Percentiles rank a stretch among this genome's conserved stretches.
These are phyloP conservation scores for Scrobipalpa costella DNA, from an alignment of 2,888 invertebrate species.

Conservation along the genomic window DNA sequence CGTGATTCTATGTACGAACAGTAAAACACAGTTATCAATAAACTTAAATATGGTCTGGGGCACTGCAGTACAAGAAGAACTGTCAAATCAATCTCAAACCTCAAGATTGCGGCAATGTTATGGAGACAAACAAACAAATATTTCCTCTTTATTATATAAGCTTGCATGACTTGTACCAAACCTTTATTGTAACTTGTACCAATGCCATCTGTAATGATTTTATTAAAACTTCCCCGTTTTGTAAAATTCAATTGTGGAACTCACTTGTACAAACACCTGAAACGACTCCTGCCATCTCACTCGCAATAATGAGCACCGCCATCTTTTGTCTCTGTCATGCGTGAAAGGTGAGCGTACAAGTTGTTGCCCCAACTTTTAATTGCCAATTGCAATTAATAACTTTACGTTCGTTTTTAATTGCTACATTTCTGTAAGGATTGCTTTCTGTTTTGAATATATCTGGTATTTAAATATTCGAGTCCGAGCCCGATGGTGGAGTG, in stretches of 20 bases:
- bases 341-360: neutral
- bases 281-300: neutral
- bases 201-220: neutral
- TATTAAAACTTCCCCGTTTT: neutral
- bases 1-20: too few relatives aligned
- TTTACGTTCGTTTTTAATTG: neutral
- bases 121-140: too few relatives aligned
- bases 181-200: neutral
- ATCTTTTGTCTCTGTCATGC: neutral
- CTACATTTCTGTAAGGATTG: neutral
- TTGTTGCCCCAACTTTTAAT: constrained; percentile 7
- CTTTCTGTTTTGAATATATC: neutral
- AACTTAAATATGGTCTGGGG: too few relatives aligned
- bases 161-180: too few relatives aligned
- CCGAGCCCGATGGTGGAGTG: too few relatives aligned
- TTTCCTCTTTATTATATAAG: too few relatives aligned
- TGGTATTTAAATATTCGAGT: too few relatives aligned
- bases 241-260: constrained; percentile 11
- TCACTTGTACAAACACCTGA: constrained; percentile 1
- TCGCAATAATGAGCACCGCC: neutral
- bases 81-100: too few relatives aligned
- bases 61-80: too few relatives aligned
- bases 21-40: too few relatives aligned
- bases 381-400: constrained; percentile 5
- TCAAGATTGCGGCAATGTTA: too few relatives aligned